Base-by-base conservation (phyloP, 1,140 invertebrate species). In the Ips typographus region DNA sequence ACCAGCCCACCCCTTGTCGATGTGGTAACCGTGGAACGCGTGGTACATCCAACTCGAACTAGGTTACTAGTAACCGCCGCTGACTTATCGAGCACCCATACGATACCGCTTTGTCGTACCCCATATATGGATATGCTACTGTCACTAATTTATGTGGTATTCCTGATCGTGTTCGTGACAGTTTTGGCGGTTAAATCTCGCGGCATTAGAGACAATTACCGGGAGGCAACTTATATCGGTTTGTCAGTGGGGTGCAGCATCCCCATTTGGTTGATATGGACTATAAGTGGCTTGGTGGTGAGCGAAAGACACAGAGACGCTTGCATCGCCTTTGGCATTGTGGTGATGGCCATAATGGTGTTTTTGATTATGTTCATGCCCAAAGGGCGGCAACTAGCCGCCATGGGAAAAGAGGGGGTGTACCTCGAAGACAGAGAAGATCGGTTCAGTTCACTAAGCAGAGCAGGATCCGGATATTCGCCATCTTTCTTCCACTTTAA, bases 291-390 rank as follows among this genome's bases (percentile, higher is more conserved):
- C 58, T 79, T 94, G 75, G 85, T 91, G 1, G 88, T 92, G 1
- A 87, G 87, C 42, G 90, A 92, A 72, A 83, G 87, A 57, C 90
- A 92, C 75, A 88, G 90, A 57, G 94, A 96, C 78, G 93, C 92
- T 1, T 94, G 93, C 81, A 84, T 95, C 1, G 94, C 92, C 1
- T 94, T 93, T 75, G 95, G 94, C 0, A 82, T 96, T 22, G 85
- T 95, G 6, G 86, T 89, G 40, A 94, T 92, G 3, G 89, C 93
- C 40, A 86, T 90, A 1, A 86, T 94, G 5, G 88, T 95, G 6
- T 94, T 97, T 78, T 85, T 95, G 55, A 87, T 94, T 6, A 96
- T 97, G 94, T 98, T 97, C 81, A 89, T 95, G 80, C 94, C 94
- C 1, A 96, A 96, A 82, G 92, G 92, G 49, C 84, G 94, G n/a